These are phyloP conservation scores for Hetaerina titia DNA, from an alignment of 2,888 invertebrate genomes.

Conservation along the genomic window DNA sequence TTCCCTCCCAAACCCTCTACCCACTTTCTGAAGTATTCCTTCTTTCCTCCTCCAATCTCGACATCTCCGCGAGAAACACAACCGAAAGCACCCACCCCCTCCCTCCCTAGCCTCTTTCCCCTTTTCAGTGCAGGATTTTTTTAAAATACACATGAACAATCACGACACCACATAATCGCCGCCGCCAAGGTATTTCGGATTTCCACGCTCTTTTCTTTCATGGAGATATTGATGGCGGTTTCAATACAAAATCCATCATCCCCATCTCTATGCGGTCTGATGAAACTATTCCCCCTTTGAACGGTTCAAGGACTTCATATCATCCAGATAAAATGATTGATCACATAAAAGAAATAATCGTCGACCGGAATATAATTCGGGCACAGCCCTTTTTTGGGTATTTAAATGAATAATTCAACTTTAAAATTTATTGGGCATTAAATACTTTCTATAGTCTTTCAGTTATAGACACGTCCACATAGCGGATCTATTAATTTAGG, in stretches of 20 bases:
- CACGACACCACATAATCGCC: not conserved
- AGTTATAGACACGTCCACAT: too few species aligned
- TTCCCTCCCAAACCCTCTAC: not conserved
- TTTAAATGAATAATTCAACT: too few species aligned
- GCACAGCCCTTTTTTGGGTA: too few species aligned
- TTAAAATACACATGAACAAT: not conserved
- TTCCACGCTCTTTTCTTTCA: not conserved
- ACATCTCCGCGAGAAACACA: not conserved
- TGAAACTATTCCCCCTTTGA: constrained; percentile 12
- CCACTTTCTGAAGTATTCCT: not conserved
- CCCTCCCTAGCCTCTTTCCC: too few species aligned
- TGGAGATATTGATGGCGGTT: not conserved
- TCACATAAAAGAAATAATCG: not conserved
- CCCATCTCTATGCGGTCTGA: not conserved
- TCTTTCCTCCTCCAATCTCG: not conserved
- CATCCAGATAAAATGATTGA: not conserved
- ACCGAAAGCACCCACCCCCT: too few species aligned
- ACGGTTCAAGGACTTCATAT: not conserved
- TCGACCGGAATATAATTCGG: not conserved
- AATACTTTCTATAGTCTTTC: too few species aligned
- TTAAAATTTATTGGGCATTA: too few species aligned
- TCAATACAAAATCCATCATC: not conserved
- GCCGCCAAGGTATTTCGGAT: not conserved
- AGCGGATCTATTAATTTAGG: too few species aligned
- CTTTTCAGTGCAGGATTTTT: not conserved